Conservation (phyloP, 2,888 invertebrate genomes). For the Protophormia terraenovae region DNA sequence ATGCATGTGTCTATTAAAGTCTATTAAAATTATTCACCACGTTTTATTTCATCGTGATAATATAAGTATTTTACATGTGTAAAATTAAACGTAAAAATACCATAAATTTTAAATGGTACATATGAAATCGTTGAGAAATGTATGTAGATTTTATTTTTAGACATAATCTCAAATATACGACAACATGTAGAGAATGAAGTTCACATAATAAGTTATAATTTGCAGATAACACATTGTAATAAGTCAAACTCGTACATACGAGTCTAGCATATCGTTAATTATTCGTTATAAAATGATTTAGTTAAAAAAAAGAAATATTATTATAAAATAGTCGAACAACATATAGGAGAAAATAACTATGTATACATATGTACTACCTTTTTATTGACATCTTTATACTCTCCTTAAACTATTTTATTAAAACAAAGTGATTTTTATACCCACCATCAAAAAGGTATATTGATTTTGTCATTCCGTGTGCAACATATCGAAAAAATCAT, state of each 20-base stretch:
- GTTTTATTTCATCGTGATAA: not conserved
- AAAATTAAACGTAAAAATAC: slow-evolving; percentile 12
- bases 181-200: not conserved
- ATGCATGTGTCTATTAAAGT: not conserved
- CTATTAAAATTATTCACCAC: not conserved
- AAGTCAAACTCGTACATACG: not conserved
- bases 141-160: not conserved
- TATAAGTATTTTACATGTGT: not conserved
- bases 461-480: no score
- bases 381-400: no score
- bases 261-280: not conserved
- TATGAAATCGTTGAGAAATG: no score
- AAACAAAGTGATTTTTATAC: no score
- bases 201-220: not conserved
- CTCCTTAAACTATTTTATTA: no score
- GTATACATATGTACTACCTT: no score
- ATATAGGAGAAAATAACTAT: no score
- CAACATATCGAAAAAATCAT: no score
- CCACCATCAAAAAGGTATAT: no score
- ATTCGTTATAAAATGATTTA: not conserved
- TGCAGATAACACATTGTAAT: not conserved
- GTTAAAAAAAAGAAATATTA: no score
- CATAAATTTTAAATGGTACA: slow-evolving; percentile 9
- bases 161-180: not conserved
- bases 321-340: no score